Base-by-base conservation (phyloP, 2,113 vertebrate species). In the Tragelaphus scriptus region DNA sequence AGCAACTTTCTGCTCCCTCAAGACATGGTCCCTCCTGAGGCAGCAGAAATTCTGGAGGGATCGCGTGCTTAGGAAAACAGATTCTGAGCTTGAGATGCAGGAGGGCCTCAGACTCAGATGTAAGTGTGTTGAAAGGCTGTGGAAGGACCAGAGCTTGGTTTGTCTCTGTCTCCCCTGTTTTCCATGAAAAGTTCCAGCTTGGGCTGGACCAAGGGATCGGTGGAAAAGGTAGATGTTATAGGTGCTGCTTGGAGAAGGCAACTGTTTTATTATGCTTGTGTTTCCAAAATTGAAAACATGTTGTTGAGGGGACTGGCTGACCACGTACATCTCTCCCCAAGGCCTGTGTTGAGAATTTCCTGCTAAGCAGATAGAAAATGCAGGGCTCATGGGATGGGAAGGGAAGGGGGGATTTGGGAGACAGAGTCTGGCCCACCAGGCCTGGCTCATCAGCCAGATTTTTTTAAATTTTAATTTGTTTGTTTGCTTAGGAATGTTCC, bases 401-500 rank as follows among this genome's bases (percentile, higher is more conserved):
- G 49, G 94, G 82, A 51, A 51, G 1, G n/a, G 49, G n/a, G 79
- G 44, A 2, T 16, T 40, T 2, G 58, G 90, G 61, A 81, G 58
- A n/a, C 4, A 19, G 6, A 58, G 85, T 77, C 68, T 71, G 92
- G 92, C 90, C 81, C 58, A 58, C 58, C 25, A 26, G 19, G 26
- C 58, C 32, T 14, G 65, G 47, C 96, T 92, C 82, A 1, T 51
- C 63, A 16, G 95, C 97, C 96, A 91, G 84, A 2, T 79, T 26
- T 47, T 71, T 77, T n/a, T 59, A 1, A 44, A 44, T 81, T 97
- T 96, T 9, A 15, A 23, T 65, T 58, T 93, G 93, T 91, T 85
- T 93, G 90, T 97, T 93, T 95, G 84, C 32, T 88, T 77, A 92
- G 90, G 97, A 95, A 96, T 95, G 90, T 96, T 95, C 95, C 65